phyloP scores from a whole-genome alignment of 35 echinoderm and acorn worm species.

The Eucidaris tribuloides region DNA sequence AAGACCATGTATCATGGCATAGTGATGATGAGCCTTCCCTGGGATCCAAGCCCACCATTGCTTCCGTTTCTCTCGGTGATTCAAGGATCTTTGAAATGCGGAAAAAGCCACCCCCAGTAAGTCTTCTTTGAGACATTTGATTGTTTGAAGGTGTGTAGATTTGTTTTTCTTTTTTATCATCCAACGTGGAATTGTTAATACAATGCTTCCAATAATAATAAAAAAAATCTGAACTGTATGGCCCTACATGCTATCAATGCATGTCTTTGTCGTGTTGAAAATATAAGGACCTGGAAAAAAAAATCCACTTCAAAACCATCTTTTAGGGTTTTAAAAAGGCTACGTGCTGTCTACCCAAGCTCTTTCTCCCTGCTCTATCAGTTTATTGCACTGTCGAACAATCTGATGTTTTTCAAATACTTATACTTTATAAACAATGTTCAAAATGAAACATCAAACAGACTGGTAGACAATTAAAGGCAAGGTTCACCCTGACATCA shows the following conservation, averaged over 20 bases:
- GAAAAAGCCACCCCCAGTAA: slow-evolving; percentile 49
- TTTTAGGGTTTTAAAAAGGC: too few species aligned
- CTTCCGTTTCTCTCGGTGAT: slow-evolving; percentile 84
- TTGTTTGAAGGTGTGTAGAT: background rate
- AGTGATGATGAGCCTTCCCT: slow-evolving; percentile 87
- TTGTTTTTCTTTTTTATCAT: background rate
- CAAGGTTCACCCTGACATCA: too few species aligned
- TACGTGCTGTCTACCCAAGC: too few species aligned
- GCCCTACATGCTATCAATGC: background rate
- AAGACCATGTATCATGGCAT: slow-evolving; percentile 90
- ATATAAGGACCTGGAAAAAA: too few species aligned
- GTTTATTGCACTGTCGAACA: too few species aligned
- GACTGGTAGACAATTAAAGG: too few species aligned
- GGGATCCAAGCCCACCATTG: slow-evolving; percentile 69
- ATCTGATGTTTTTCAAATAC: too few species aligned
- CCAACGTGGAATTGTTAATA: background rate
- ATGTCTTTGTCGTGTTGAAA: background rate
- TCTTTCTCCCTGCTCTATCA: too few species aligned
- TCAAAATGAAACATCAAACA: too few species aligned
- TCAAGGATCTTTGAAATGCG: slow-evolving; percentile 80
- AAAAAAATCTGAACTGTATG: too few species aligned
- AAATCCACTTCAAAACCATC: too few species aligned
- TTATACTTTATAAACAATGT: too few species aligned
- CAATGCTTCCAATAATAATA: background rate
- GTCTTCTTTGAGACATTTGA: background rate